Base-by-base conservation (phyloP, 2,113 vertebrate species). In the Mionectes macconnelli region DNA sequence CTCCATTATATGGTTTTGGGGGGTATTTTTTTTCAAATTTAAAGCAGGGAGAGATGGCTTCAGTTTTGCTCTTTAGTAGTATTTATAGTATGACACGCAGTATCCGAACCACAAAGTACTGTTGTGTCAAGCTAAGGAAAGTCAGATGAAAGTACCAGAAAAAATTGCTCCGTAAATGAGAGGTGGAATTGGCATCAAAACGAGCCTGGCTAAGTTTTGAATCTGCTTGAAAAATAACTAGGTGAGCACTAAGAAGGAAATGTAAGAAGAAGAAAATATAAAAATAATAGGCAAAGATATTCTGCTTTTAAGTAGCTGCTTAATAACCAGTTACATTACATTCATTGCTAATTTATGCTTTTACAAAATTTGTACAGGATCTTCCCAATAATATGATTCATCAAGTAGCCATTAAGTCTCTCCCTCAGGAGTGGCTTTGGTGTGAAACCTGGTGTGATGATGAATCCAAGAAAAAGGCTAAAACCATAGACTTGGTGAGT, bases 331-430 rank as follows among this genome's bases (percentile, higher is more conserved):
- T 75, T 81, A 55, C 28, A 21, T 60, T 44, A 19, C 25, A 72
- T 27, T 67, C 39, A 79, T 3, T 69, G 31, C 67, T 93, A 70
- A 96, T 45, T 69, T 47, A 27, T 27, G 40, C 8, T 67, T 53
- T 93, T 63, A 57, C 60, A 69, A 90, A n/a, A 59, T 72, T 53
- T 72, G 12, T 80, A 37, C 87, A 99, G 99, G 99, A 99, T 95
- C 99, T 99, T 87, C 99, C 99, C 56, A 99, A 99, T 96, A 99
- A 99, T 94, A 99, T 99, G 99, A 99, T 99, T 97, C 99, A 99
- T 97, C 99, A 99, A 97, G 99, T 99, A 81, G 98, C 98, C 79
- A 99, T 99, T 88, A 99, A 99, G 98, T 99, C 99, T 87, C 98
- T 99, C 37, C 99, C 99, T 91, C 99, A 99, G 95, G 99, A 99